phyloP scores from a whole-genome alignment of 2,797 vertebrate species.

The Anguilla obscura region DNA sequence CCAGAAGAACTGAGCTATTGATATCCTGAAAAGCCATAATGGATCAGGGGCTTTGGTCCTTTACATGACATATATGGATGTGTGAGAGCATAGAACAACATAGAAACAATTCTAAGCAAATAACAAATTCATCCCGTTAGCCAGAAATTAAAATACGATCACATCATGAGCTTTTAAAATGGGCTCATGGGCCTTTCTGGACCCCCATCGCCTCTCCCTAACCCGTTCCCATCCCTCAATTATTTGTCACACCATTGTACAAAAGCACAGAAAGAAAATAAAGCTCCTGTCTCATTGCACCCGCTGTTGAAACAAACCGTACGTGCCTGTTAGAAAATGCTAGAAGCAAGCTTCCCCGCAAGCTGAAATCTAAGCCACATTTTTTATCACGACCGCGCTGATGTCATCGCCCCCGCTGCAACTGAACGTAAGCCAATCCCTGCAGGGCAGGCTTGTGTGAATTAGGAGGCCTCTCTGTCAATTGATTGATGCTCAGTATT shows the following conservation, averaged over 20 bases:
- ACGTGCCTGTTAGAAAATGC: not conserved
- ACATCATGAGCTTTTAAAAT: conserved; percentile 12
- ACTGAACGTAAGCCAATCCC: conserved; percentile 6
- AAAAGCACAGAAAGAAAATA: conserved; percentile 7
- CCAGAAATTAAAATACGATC: conserved; percentile 22
- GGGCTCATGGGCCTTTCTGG: not conserved
- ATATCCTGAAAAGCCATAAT: conserved; percentile 22
- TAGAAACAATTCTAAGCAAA: conserved; percentile 1
- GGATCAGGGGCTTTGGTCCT: not conserved
- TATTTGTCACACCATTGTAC: conserved; percentile 7
- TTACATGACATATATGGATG: conserved; percentile 1
- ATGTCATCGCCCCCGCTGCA: conserved; percentile 10
- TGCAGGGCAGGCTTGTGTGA: not conserved
- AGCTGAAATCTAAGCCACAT: conserved; percentile 5
- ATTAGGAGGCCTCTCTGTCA: conserved; percentile 28
- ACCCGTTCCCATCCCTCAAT: no score
- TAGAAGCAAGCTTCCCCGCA: not conserved
- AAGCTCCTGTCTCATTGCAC: conserved; percentile 17
- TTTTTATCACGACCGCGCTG: not conserved
- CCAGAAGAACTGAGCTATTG: conserved; percentile 18
- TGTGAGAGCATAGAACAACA: not conserved
- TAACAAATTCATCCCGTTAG: conserved; percentile 17
- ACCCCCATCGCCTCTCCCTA: not conserved
- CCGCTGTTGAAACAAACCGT: conserved; percentile 9
- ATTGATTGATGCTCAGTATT: conserved; percentile 19